phyloP scores from a whole-genome alignment of 2,113 vertebrate genomes.

The Apteryx mantelli region DNA sequence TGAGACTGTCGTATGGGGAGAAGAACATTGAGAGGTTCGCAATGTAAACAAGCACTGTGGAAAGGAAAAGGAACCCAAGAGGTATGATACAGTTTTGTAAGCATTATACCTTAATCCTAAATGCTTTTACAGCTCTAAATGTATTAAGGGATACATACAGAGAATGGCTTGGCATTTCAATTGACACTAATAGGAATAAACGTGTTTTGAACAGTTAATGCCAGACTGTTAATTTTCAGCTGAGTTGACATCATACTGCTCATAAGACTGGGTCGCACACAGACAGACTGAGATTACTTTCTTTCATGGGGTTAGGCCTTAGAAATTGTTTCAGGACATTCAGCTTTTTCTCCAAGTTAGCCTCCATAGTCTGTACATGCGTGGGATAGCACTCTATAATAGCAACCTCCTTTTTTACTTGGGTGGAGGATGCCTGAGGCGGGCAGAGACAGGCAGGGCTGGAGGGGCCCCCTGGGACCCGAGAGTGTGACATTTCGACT shows the following conservation, averaged over 20 bases:
- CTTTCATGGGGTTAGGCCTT: not conserved
- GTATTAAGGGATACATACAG: constrained; percentile 19
- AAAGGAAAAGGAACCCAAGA: not conserved
- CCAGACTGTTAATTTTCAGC: not conserved
- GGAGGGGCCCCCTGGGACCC: no score
- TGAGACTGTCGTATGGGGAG: not conserved
- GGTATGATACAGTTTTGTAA: not conserved
- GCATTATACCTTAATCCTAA: constrained; percentile 19
- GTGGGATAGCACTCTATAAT: not conserved
- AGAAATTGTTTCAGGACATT: not conserved
- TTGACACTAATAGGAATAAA: constrained; percentile 45
- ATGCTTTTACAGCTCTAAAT: not conserved
- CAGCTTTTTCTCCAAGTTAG: not conserved
- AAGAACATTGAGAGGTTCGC: not conserved
- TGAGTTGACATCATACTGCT: not conserved
- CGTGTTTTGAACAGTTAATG: constrained; percentile 2
- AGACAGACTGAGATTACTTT: constrained; percentile 14
- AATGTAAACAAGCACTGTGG: not conserved
- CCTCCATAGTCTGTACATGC: not conserved
- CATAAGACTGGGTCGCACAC: not conserved
- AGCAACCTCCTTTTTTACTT: not conserved
- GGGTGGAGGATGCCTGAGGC: not conserved
- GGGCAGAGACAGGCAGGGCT: not conserved
- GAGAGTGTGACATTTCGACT: not conserved
- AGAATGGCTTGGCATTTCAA: not conserved